Base-by-base conservation (phyloP, 2,113 vertebrate genomes). In the Colinus virginianus region DNA sequence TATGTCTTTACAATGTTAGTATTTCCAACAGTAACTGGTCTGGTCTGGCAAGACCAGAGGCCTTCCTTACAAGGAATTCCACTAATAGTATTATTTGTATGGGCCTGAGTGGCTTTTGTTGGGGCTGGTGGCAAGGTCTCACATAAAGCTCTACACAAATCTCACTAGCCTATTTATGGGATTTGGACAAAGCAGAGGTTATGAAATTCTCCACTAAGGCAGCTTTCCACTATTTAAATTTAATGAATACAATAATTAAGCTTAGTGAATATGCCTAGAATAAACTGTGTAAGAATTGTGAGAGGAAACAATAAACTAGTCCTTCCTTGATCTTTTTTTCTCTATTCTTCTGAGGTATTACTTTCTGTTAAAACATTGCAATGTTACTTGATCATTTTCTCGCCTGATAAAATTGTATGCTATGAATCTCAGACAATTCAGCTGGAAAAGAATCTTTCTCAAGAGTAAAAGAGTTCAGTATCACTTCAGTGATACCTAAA, bases 81-180 rank as follows among this genome's bases (percentile, higher is more conserved):
- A 2, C 11, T 17, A 17, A 28, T 4, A 59, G 23, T 9, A 32
- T 46, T 68, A 72, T 18, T 30, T 80, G 15, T 28, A 26, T 9
- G 22, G 11, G 6, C 34, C 21, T 42, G 4, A n/a, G 22, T 43
- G 70, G 19, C 34, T 59, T 25, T 38, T 67, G 8, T 28, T 87
- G 71, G 15, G 20, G 25, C 14, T 69, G 20, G 2, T 53, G 17
- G 45, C 38, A 79, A 70, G 28, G 6, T 79, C 49, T 45, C 11
- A 36, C 22, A 36, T 34, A 71, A 46, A 75, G 9, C 8, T 21
- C 56, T 56, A 38, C 26, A 80, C 69, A 78, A 86, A 46, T 21
- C 28, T 59, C 1, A 5, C 26, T 45, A 84, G 16, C 20, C n/a
- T 1, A 0, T 48, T 59, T 17, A 11, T 8, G n/a, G 11, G 7